Percentiles rank a stretch among this genome's conserved stretches.
These are phyloP conservation scores for Alloscopus bannaensis DNA, from an alignment of 2,888 invertebrate genomes.

Conservation along the genomic window DNA sequence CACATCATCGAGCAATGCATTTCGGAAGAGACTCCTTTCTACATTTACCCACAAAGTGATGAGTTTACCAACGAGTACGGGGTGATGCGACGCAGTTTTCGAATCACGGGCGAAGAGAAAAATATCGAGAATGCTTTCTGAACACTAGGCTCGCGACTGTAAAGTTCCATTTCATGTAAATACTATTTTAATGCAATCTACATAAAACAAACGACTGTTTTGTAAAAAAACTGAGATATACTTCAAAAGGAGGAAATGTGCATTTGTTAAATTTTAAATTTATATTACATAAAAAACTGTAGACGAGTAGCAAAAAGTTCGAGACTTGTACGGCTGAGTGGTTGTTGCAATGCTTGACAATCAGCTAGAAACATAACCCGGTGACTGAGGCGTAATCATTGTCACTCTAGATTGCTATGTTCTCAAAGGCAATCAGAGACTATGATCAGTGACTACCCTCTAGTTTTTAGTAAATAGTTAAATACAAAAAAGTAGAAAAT, in stretches of 20 bases:
- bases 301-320: neutral
- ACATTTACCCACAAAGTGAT: slow-evolving; percentile 65
- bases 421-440: slow-evolving; percentile 38
- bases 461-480: too few relatives aligned
- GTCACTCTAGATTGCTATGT: slow-evolving; percentile 21
- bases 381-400: slow-evolving; percentile 43
- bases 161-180: too few relatives aligned
- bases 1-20: slow-evolving; percentile 74
- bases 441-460: too few relatives aligned
- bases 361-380: slow-evolving; percentile 62
- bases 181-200: too few relatives aligned
- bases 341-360: slow-evolving; percentile 46
- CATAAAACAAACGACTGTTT: too few relatives aligned
- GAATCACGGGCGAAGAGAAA: slow-evolving; percentile 57
- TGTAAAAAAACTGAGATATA: too few relatives aligned
- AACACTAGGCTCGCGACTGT: too few relatives aligned
- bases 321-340: too few relatives aligned
- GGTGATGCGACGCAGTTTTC: slow-evolving; percentile 56
- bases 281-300: too few relatives aligned
- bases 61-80: slow-evolving; percentile 70
- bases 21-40: slow-evolving; percentile 63
- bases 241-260: too few relatives aligned
- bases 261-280: too few relatives aligned
- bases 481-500: too few relatives aligned
- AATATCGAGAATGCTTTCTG: slow-evolving; percentile 50